A percentile compares a stretch with the other conserved stretches of the same genome.
Evolutionary conservation across 1,140 invertebrate species (phyloP).

Genomic region (Grapholita molesta): DNA sequence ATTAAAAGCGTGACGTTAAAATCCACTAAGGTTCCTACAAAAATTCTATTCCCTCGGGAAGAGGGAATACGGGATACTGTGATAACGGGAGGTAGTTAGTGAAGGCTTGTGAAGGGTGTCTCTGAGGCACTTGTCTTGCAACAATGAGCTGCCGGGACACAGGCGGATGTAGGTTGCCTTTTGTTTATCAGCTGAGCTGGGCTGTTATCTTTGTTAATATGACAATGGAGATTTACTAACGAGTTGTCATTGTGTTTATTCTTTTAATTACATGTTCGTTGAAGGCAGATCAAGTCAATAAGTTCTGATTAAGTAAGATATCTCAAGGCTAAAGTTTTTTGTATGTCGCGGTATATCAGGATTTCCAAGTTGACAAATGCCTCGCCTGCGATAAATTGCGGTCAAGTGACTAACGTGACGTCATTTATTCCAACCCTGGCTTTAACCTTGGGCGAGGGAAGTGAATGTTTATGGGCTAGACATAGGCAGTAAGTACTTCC

Average conservation of each 20-base stretch:
- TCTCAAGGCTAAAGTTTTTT: too few relatives aligned
- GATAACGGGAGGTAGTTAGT: background rate
- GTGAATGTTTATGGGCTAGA: slow-evolving; percentile 5
- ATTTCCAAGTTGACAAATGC: background rate
- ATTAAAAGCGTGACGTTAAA: background rate
- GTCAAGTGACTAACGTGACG: background rate
- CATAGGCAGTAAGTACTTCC: background rate
- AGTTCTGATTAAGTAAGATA: too few relatives aligned
- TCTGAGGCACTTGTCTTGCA: background rate
- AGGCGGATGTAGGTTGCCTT: background rate
- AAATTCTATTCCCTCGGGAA: background rate
- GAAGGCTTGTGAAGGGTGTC: background rate
- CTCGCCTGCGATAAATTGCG: background rate
- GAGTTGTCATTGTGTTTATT: background rate
- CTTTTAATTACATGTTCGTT: too few relatives aligned
- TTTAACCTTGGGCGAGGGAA: slow-evolving; percentile 53
- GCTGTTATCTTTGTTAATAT: background rate
- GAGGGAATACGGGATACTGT: background rate
- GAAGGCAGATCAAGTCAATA: too few relatives aligned
- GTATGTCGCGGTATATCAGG: too few relatives aligned
- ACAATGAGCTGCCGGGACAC: background rate
- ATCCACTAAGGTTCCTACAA: background rate
- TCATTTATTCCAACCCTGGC: slow-evolving; percentile 84
- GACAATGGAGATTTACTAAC: background rate
- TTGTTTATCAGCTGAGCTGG: background rate